Percentiles rank a stretch among this genome's conserved stretches.
phyloP scores from a whole-genome alignment of 2,888 invertebrate species.

The Meandrusa payeni region DNA sequence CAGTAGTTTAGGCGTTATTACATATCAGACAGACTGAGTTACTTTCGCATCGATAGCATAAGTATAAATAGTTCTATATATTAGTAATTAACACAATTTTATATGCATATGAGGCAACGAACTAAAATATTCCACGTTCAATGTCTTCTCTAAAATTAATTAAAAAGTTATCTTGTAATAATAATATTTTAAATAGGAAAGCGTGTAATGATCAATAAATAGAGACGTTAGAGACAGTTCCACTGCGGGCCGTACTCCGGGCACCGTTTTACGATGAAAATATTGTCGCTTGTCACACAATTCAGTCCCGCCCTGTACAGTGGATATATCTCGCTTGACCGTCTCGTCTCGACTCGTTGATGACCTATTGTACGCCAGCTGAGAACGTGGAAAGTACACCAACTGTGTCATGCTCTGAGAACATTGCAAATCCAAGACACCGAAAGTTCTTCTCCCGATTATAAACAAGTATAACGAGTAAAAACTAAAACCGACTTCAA shows the following conservation, averaged over 20 bases:
- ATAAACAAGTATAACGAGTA: too few relatives aligned
- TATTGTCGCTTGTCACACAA: constrained; percentile 21
- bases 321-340: background rate
- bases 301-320: constrained; percentile 12
- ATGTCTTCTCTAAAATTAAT: constrained; percentile 7
- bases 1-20: too few relatives aligned
- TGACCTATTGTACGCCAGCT: constrained; percentile 6
- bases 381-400: background rate
- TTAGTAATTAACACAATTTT: too few relatives aligned
- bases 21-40: too few relatives aligned
- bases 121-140: constrained; percentile 1
- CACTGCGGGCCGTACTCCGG: background rate
- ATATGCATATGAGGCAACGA: background rate
- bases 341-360: too few relatives aligned
- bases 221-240: background rate
- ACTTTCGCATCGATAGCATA: too few relatives aligned
- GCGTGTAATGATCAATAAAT: constrained; percentile 6
- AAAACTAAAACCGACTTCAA: too few relatives aligned
- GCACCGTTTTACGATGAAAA: constrained; percentile 11
- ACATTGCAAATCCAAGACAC: constrained; percentile 5
- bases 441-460: too few relatives aligned
- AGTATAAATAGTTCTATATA: too few relatives aligned
- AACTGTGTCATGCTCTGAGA: background rate
- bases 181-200: constrained; percentile 4
- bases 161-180: background rate